Conservation (phyloP, 2,113 vertebrate species). For the Pardalotus punctatus region DNA sequence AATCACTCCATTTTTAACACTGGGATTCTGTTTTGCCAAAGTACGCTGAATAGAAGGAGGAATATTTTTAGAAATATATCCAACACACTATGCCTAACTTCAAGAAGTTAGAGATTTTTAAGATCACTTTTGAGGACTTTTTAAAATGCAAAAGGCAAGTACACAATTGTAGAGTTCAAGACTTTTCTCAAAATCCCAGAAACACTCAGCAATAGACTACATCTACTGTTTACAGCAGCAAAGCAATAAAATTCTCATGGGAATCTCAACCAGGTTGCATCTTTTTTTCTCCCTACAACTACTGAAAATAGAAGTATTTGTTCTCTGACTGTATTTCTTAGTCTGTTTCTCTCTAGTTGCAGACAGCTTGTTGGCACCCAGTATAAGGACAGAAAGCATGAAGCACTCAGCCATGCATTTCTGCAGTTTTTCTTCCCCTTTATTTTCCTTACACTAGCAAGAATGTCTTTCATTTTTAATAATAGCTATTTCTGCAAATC, state of each 20-base stretch:
- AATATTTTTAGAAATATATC: not conserved
- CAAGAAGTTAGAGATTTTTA: not conserved
- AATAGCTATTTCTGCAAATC: slow-evolving; percentile 8
- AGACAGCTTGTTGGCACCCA: not conserved
- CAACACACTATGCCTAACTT: not conserved
- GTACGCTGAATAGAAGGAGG: not conserved
- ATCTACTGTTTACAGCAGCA: not conserved
- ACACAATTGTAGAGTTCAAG: not conserved
- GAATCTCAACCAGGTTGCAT: not conserved
- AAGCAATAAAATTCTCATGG: not conserved
- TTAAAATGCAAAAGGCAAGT: not conserved
- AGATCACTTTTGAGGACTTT: not conserved
- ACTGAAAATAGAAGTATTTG: not conserved
- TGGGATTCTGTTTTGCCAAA: not conserved
- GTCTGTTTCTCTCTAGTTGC: not conserved
- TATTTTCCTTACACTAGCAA: slow-evolving; percentile 40
- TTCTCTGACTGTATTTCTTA: not conserved
- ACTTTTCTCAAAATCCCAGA: not conserved
- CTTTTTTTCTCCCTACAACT: not conserved
- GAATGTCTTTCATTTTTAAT: slow-evolving; percentile 3
- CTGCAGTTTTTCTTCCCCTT: slow-evolving; percentile 31
- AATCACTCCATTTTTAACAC: not conserved
- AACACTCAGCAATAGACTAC: not conserved
- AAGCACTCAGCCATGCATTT: not conserved
- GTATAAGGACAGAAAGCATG: not conserved